Evolutionary conservation across 2,888 invertebrate species (phyloP).

Genomic region (Erebia aethiops): DNA sequence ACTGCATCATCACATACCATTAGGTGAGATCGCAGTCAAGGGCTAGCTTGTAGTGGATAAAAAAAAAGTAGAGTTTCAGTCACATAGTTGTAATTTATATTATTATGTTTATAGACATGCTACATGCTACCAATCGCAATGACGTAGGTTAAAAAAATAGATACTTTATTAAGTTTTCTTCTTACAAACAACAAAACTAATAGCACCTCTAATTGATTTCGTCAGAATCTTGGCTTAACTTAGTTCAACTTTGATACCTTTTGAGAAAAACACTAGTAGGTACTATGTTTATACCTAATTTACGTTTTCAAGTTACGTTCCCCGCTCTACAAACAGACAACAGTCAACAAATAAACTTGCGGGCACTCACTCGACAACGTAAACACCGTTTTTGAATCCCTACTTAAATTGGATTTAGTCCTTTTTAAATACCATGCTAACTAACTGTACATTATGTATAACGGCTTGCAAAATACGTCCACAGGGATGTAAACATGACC

Average conservation of each 20-base stretch:
- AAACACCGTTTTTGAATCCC: slow-evolving; percentile 32
- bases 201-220: not conserved
- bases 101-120: too few species aligned
- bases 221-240: slow-evolving; percentile 2
- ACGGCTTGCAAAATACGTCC: slow-evolving; percentile 16
- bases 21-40: too few species aligned
- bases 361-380: slow-evolving; percentile 24
- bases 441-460: slow-evolving; percentile 30
- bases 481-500: slow-evolving; percentile 29
- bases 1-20: too few species aligned
- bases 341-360: slow-evolving; percentile 33
- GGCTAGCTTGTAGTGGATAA: too few species aligned
- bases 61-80: too few species aligned
- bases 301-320: slow-evolving; percentile 25
- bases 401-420: slow-evolving; percentile 35
- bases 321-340: slow-evolving; percentile 26
- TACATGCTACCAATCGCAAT: too few species aligned
- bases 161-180: too few species aligned
- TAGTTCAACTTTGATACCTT: slow-evolving; percentile 2
- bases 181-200: not conserved
- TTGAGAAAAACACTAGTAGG: not conserved
- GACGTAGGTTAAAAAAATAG: too few species aligned
- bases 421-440: slow-evolving; percentile 39
- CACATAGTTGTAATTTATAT: too few species aligned
- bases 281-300: slow-evolving; percentile 4